Base-by-base conservation (phyloP, 2,113 vertebrate species). In the Anhinga rufa region DNA sequence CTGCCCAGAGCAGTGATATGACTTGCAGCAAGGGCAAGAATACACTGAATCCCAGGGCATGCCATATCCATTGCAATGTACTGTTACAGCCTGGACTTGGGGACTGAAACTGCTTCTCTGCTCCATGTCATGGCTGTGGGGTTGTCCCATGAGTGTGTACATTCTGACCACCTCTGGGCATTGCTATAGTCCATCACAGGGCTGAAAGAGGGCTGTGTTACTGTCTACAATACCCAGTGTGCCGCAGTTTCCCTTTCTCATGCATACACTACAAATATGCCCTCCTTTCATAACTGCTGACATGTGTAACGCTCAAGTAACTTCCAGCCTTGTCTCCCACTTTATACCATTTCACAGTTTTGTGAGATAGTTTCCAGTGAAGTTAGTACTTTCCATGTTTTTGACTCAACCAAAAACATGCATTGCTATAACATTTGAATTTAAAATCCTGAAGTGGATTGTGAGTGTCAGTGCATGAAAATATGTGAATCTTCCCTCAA, bases 301-400 rank as follows among this genome's bases (percentile, higher is more conserved):
- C n/a, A 9, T 2, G 1, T 12, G 1, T 12, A 64, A 31, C 40
- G 18, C 24, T 38, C 29, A 2, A 28, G 16, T 25, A 44, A 48
- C 34, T 24, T 51, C 29, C 17, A 65, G 31, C 29, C 29, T 71
- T 15, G 13, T 20, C 51, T 90, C 13, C 34, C 31, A 20, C 34
- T 65, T 58, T 4, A 32, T 11, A 40, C 17, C 21, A 24, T 13
- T 64, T 29, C 42, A 74, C 36, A 46, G 21, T 16, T 65, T 49
- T 40, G 38, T 28, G 44, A 70, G 40, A 38, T 13, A 22, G 28
- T 32, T 81, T 57, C 71, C 81, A 62, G 36, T 34, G 36, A 44
- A 38, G 14, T 38, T 22, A n/a, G 22, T 17, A 19, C 32, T n/a
- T 68, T 5, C 28, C 55, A 38, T 12, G 48, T 9, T 90, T 78